Evolutionary conservation across 2,113 vertebrate genomes (phyloP), one percentile per base, ranked within the genome.

Genomic region (Mormyrus iriodes): DNA sequence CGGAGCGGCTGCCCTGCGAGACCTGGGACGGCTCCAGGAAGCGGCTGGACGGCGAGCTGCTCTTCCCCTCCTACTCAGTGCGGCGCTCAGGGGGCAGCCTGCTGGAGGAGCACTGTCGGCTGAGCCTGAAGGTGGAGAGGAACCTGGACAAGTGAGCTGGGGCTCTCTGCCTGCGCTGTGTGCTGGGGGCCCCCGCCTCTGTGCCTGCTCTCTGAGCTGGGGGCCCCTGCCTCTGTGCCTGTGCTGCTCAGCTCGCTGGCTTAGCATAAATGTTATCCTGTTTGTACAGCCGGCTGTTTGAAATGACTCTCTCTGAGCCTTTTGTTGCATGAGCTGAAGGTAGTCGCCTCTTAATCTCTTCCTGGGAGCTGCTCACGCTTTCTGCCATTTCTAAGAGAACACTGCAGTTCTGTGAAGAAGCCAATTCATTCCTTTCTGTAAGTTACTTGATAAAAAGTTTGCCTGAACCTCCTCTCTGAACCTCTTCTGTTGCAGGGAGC

Each of bases 41-140:
- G 76, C 88, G 87, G 35, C 94, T 95, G 24, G 91, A 94, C 10
- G 91, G 65, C 0, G 98, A 98, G 90, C 92, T 99, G 90, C 91
- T 95, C 91, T 99, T 99, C 85, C 96, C 97, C 0, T 98, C 98
- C 0, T 99, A 97, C 90, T 93, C 94, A 0, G 96, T 99, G 89
- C 94, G 96, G 76, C 97, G 98, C 90, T 96, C 94, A 0, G 97
- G 97, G 91, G 95, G 96, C 52, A 98, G 97, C 90, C 96, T 99
- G 15, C 93, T 99, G 49, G 97, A 96, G 35, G 97, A 99, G 48
- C 95, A 97, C 86, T 99, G 98, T 91, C 94, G 96, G 19, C 95
- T 99, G 86, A 97, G 96, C 88, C 93, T 99, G 86, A 96, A 97
- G 94, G 97, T 99, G 86, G 98, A 99, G 86, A 97, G 98, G 86